Evolutionary conservation across 2,113 vertebrate species (phyloP).

Genomic region (Oreochromis tanganicae): DNA sequence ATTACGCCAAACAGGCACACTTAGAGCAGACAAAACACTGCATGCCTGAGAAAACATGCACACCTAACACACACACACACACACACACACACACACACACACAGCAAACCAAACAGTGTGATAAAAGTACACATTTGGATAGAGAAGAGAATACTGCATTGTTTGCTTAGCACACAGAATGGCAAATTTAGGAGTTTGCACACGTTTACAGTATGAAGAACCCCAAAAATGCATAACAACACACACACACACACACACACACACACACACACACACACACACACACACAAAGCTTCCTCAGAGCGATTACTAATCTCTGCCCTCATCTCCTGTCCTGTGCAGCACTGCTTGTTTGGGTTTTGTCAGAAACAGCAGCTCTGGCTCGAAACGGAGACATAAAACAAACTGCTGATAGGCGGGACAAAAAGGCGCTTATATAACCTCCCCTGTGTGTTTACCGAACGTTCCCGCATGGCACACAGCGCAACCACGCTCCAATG

Average conservation of each 20-base stretch:
- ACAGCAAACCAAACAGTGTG: slow-evolving; percentile 9
- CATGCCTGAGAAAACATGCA: slow-evolving; percentile 11
- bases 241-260: background rate
- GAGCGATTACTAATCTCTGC: slow-evolving; percentile 37
- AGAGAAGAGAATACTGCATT: background rate
- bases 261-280: background rate
- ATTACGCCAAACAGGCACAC: slow-evolving; percentile 16
- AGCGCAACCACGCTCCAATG: background rate
- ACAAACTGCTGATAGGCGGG: slow-evolving; percentile 45
- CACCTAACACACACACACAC: background rate
- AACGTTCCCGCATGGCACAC: slow-evolving; percentile 7
- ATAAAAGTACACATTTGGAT: background rate
- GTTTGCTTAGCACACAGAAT: background rate
- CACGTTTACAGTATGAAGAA: background rate
- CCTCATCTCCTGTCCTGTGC: slow-evolving; percentile 50
- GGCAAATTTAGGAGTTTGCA: background rate
- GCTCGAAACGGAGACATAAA: slow-evolving; percentile 47
- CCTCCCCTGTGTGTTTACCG: slow-evolving; percentile 16
- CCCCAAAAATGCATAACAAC: background rate
- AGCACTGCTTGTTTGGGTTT: slow-evolving; percentile 62
- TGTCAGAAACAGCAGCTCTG: slow-evolving; percentile 28
- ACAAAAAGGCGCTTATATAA: slow-evolving; percentile 45
- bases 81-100: background rate
- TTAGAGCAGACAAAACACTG: slow-evolving; percentile 36
- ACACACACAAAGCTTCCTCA: background rate